These are phyloP conservation scores for Argynnis bischoffii DNA, from an alignment of 2,888 invertebrate genomes.

Conservation along the genomic window DNA sequence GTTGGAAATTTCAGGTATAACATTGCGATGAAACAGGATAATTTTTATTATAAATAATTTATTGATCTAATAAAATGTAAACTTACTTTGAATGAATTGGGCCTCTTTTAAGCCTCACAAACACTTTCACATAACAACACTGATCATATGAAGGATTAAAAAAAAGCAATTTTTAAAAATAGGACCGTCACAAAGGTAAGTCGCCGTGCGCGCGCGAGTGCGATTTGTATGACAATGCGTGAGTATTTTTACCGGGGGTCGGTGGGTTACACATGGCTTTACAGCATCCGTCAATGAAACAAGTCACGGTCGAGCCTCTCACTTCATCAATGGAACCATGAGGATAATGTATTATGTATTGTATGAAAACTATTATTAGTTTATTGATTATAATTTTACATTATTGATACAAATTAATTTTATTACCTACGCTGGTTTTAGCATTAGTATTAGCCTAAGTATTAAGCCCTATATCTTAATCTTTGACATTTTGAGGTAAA, in stretches of 20 bases:
- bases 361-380: neutral
- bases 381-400: neutral
- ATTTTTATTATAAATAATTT: too few relatives aligned
- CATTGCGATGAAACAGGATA: too few relatives aligned
- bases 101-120: conserved; percentile 1
- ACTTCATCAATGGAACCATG: conserved; percentile 50
- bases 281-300: conserved; percentile 65
- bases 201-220: conserved; percentile 39
- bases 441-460: too few relatives aligned
- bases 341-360: conserved; percentile 22
- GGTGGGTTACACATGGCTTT: conserved; percentile 49
- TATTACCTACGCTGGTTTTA: too few relatives aligned
- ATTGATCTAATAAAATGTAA: too few relatives aligned
- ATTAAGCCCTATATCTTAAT: too few relatives aligned
- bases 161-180: conserved; percentile 32
- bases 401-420: too few relatives aligned
- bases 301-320: conserved; percentile 73
- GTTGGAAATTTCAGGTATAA: too few relatives aligned
- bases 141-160: conserved; percentile 5
- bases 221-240: conserved; percentile 66
- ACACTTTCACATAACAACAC: conserved; percentile 4
- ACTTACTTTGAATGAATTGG: neutral
- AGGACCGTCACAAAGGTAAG: conserved; percentile 24
- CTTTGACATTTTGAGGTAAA: too few relatives aligned
- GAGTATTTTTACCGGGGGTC: conserved; percentile 62